Conservation (phyloP, 2,113 vertebrate genomes). For the Australoheros scitulus region DNA sequence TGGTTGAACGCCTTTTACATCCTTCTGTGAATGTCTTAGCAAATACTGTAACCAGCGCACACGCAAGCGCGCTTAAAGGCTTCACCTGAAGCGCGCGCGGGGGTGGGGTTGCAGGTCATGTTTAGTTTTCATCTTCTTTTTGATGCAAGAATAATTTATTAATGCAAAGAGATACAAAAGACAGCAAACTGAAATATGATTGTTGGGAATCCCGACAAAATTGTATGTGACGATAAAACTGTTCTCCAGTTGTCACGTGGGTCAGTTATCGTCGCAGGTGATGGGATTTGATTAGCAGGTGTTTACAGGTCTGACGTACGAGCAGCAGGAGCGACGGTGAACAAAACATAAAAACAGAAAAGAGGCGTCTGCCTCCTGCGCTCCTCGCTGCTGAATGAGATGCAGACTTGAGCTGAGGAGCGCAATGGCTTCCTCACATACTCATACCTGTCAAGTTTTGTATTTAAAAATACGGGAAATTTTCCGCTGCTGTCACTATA, state of each 20-base stretch:
- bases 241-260: background rate
- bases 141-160: background rate
- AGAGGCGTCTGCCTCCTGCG: background rate
- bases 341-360: background rate
- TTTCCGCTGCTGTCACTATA: too few species aligned
- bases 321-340: background rate
- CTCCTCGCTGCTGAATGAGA: background rate
- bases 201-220: conserved; percentile 14
- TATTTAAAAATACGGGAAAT: too few species aligned
- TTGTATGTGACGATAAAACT: conserved; percentile 14
- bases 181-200: background rate
- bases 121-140: background rate
- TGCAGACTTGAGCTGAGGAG: too few species aligned
- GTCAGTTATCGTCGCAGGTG: background rate
- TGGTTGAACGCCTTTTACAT: background rate
- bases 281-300: background rate
- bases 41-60: background rate
- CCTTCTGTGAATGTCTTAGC: background rate
- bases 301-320: background rate
- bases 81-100: background rate
- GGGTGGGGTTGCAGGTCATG: background rate
- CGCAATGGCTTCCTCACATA: background rate
- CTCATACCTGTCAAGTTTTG: too few species aligned
- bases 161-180: background rate
- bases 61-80: background rate